phyloP scores from a whole-genome alignment of 1,140 invertebrate species.

The Scaptomyza hsui region DNA sequence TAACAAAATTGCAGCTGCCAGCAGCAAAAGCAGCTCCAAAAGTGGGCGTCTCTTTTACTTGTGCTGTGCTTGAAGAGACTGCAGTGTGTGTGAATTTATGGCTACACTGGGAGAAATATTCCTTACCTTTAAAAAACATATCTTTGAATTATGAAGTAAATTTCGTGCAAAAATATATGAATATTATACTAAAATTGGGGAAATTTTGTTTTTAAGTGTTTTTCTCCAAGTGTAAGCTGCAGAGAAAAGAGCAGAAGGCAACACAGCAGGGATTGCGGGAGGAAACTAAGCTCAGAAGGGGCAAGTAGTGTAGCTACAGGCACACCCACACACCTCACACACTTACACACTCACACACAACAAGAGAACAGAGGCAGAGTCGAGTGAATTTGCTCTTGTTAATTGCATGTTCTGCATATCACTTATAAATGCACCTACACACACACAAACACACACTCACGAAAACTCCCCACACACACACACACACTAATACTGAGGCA shows the following conservation, averaged over 20 bases:
- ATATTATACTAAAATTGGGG: too few relatives aligned
- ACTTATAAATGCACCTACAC: conserved; percentile 77
- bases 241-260: conserved; percentile 58
- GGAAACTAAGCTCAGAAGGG: conserved; percentile 10
- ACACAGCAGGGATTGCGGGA: conserved; percentile 2
- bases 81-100: conserved; percentile 35
- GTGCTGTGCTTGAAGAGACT: conserved; percentile 24
- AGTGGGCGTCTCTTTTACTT: conserved; percentile 40
- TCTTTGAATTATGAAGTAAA: too few relatives aligned
- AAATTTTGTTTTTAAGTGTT: background rate
- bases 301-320: conserved; percentile 21
- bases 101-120: conserved; percentile 7
- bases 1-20: conserved; percentile 47
- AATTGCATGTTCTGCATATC: conserved; percentile 83
- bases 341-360: background rate
- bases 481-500: conserved; percentile 7
- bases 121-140: background rate
- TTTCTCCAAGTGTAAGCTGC: conserved; percentile 19
- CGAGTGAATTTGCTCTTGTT: conserved; percentile 79
- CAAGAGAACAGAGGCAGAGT: conserved; percentile 15
- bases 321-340: conserved; percentile 5
- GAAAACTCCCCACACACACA: background rate
- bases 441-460: conserved; percentile 17
- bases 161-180: too few relatives aligned
- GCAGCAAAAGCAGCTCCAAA: conserved; percentile 37